A percentile compares a stretch with the other conserved stretches of the same genome.
Evolutionary conservation across 2,113 vertebrate genomes (phyloP).

Genomic region (Hyperoodon ampullatus): DNA sequence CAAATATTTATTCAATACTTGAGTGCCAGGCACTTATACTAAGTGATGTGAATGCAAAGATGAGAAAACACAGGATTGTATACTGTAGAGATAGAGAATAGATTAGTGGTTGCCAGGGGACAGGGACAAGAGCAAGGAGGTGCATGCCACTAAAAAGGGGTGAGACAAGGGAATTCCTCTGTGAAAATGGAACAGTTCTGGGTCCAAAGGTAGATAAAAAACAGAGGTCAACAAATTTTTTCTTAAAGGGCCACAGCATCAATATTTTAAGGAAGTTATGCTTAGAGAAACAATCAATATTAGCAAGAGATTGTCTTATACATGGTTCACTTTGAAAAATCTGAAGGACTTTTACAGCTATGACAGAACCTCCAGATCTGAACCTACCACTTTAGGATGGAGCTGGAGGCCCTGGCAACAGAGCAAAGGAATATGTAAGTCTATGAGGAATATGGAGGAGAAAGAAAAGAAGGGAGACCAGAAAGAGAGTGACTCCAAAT

Average conservation of each 20-base stretch:
- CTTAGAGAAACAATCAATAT: neutral
- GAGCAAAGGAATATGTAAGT: neutral
- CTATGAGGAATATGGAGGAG: neutral
- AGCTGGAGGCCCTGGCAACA: neutral
- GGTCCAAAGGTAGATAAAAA: neutral
- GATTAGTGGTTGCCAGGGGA: neutral
- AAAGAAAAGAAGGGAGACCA: neutral
- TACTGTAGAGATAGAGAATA: neutral
- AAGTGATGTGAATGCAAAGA: neutral
- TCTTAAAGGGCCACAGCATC: neutral
- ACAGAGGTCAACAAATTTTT: neutral
- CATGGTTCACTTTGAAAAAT: neutral
- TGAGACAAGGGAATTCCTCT: neutral
- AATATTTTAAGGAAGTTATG: slow-evolving; percentile 14
- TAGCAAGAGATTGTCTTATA: neutral
- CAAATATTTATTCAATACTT: slow-evolving; percentile 10
- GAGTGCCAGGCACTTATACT: neutral
- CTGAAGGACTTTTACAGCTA: neutral
- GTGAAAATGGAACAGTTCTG: neutral
- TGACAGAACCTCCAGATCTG: neutral
- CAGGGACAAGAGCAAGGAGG: too few species aligned
- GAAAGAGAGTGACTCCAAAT: neutral
- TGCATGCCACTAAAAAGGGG: accelerated
- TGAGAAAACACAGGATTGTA: neutral
- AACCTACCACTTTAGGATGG: neutral